Base-by-base conservation (phyloP, 2,888 invertebrate species). In the Acanthosepion lycidas region DNA sequence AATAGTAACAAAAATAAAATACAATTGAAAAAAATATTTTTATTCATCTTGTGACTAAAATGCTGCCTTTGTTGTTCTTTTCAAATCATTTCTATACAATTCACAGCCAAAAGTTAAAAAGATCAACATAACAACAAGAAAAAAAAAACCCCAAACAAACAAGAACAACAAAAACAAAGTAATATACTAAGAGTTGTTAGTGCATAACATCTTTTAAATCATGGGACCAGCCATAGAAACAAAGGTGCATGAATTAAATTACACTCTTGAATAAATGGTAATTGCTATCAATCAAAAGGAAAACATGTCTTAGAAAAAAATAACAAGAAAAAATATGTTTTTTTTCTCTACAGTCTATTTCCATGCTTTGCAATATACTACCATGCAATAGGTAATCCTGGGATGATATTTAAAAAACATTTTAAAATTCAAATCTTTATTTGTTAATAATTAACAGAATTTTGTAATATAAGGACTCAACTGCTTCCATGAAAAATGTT, bases 321-420 rank as follows among this genome's bases (percentile, higher is more conserved):
- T 78, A n/a, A n/a, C n/a, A 78, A 26, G 28, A n/a, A 9, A 9
- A 78, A 78, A 78, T n/a, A 55, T 55, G 20, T 55, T 55, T 55
- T 78, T 33, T 33, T n/a, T 78, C 4, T 78, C n/a, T 78, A 78
- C n/a, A 78, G n/a, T n/a, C 28, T 78, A 78, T 78, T 78, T n/a
- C 9, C n/a, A 78, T 78, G 78, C 78, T 78, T n/a, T 33, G n/a
- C 78, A 78, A 33, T 33, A 33, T 33, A 78, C 78, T 78, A 78
- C n/a, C 78, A 78, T 78, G 78, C 78, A 78, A 78, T 78, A 78
- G n/a, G n/a, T 8, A 78, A 78, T 78, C 78, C 78, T n/a, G 78
- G n/a, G 78, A 78, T 18, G 33, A 4, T 59, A 6, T 59, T 64
- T 64, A 64, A 0, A 78, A 28, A 12, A 78, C 8, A 78, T 3